Percentiles rank a stretch among this genome's conserved stretches.
Evolutionary conservation across 1,140 invertebrate species (phyloP).

Genomic region (Sinella curviseta): DNA sequence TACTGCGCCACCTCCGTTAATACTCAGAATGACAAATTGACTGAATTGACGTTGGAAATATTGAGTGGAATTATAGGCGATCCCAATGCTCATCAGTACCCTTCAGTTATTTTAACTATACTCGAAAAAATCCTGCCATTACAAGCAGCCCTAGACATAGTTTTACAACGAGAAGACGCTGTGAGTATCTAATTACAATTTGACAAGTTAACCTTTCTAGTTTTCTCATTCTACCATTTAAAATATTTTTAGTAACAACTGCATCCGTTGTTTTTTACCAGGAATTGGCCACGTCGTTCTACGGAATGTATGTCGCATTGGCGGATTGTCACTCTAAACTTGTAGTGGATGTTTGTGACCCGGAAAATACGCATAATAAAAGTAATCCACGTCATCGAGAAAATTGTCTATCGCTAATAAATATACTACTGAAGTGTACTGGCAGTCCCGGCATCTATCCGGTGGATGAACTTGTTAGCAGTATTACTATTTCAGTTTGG

Average conservation of each 20-base stretch:
- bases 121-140: slow-evolving; percentile 45
- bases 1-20: slow-evolving; percentile 28
- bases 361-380: slow-evolving; percentile 34
- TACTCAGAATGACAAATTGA: slow-evolving; percentile 40
- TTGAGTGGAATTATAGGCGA: slow-evolving; percentile 44
- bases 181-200: too few relatives aligned
- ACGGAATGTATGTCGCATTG: slow-evolving; percentile 44
- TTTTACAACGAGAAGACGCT: slow-evolving; percentile 38
- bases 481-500: slow-evolving; percentile 47
- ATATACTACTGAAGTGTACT: slow-evolving; percentile 43
- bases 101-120: slow-evolving; percentile 36
- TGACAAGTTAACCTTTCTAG: slow-evolving; percentile 18
- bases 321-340: slow-evolving; percentile 46
- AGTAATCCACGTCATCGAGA: slow-evolving; percentile 40
- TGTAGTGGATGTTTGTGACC: slow-evolving; percentile 45
- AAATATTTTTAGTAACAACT: background rate
- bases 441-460: slow-evolving; percentile 42
- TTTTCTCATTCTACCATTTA: background rate
- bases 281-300: slow-evolving; percentile 46
- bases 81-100: slow-evolving; percentile 43
- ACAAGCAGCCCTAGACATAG: slow-evolving; percentile 37
- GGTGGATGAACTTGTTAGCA: slow-evolving; percentile 45
- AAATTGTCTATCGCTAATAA: slow-evolving; percentile 40
- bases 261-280: slow-evolving; percentile 6
- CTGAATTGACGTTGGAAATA: slow-evolving; percentile 41